A percentile compares a stretch with the other conserved stretches of the same genome.
Conservation (phyloP, 2,113 vertebrate species). For the Camelus dromedarius region DNA sequence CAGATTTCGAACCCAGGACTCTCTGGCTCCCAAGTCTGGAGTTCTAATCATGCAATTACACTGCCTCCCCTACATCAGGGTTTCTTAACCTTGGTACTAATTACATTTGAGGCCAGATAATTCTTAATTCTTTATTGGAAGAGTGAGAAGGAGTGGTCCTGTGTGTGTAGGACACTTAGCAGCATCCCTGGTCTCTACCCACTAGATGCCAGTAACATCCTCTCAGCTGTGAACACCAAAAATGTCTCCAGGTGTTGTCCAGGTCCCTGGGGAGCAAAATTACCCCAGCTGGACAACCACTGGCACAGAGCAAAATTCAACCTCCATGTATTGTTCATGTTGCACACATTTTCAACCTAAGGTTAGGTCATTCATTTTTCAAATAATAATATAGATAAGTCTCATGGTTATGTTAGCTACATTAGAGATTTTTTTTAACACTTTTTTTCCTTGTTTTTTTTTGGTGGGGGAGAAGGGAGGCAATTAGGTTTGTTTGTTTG, state of each 20-base stretch:
- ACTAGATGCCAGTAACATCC: background rate
- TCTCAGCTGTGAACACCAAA: background rate
- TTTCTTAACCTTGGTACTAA: background rate
- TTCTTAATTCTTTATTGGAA: background rate
- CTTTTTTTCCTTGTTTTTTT: too few species aligned
- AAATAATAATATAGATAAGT: constrained; percentile 4
- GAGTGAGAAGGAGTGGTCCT: background rate
- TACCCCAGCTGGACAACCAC: background rate
- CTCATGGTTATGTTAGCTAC: background rate
- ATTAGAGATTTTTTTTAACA: background rate
- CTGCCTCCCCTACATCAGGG: background rate
- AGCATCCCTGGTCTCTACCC: background rate
- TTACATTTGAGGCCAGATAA: background rate
- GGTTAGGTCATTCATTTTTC: background rate
- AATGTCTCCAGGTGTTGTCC: background rate
- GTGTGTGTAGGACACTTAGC: background rate
- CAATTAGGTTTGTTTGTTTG: too few species aligned
- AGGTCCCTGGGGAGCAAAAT: background rate
- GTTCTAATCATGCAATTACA: too few species aligned
- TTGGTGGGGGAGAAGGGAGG: too few species aligned
- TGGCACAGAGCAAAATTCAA: background rate
- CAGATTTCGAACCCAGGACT: background rate
- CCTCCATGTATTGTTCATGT: background rate
- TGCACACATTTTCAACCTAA: background rate
- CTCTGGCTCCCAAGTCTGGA: background rate